Conservation (phyloP, 2,797 vertebrate genomes). For the Falco rusticolus region DNA sequence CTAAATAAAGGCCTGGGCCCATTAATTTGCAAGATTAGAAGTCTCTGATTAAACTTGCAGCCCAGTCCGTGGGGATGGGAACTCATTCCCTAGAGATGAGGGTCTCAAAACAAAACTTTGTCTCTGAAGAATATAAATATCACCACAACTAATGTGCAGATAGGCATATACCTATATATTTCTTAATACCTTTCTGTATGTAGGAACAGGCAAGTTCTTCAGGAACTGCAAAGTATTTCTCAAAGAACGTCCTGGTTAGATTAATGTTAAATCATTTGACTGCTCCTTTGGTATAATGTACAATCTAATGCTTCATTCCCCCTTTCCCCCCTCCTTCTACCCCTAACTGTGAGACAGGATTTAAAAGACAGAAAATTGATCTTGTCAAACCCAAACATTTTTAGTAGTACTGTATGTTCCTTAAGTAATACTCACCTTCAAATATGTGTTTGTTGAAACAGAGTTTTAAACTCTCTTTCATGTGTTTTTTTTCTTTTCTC, state of each 20-base stretch:
- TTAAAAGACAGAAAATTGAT: constrained; percentile 9
- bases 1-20: neutral
- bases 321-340: neutral
- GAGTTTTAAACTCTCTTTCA: neutral
- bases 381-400: constrained; percentile 29
- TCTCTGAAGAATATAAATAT: neutral
- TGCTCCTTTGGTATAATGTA: neutral
- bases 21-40: neutral
- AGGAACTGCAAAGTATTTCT: constrained; percentile 17
- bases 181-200: neutral
- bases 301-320: constrained; percentile 16
- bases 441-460: neutral
- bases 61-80: neutral
- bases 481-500: neutral
- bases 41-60: neutral
- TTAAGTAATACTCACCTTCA: neutral
- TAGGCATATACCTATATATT: neutral
- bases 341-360: neutral
- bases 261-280: constrained; percentile 4
- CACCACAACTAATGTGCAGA: neutral
- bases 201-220: neutral
- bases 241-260: constrained; percentile 29
- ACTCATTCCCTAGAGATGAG: neutral
- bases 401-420: constrained; percentile 1
- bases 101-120: neutral